These are phyloP conservation scores for Argyra leucocephala DNA, from an alignment of 2,888 invertebrate genomes.

Conservation along the genomic window DNA sequence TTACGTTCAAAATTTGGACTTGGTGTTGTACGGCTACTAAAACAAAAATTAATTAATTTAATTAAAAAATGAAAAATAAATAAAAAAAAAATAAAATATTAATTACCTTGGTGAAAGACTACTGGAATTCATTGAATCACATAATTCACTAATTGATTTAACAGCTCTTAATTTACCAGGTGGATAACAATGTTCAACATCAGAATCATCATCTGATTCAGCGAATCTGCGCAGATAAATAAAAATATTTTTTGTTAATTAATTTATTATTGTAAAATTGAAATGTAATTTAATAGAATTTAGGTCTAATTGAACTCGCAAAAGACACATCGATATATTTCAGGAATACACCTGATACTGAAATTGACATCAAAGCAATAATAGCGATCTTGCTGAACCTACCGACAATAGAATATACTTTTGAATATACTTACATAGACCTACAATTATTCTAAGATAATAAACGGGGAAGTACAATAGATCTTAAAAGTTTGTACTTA, in stretches of 20 bases:
- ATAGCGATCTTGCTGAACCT: too few relatives aligned
- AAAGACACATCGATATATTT: too few relatives aligned
- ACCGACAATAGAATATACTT: too few relatives aligned
- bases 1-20: conserved; percentile 31
- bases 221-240: conserved; percentile 26
- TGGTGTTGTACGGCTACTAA: conserved; percentile 28
- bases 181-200: conserved; percentile 52
- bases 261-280: conserved; percentile 1
- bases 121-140: conserved; percentile 46
- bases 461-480: too few relatives aligned
- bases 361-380: too few relatives aligned
- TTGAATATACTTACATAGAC: too few relatives aligned
- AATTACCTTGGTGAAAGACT: conserved; percentile 30
- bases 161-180: conserved; percentile 56
- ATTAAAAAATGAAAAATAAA: not conserved
- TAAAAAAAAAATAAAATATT: not conserved
- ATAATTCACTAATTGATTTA: conserved; percentile 58
- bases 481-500: too few relatives aligned
- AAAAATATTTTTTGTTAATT: conserved; percentile 10
- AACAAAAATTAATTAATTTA: not conserved
- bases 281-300: conserved; percentile 2
- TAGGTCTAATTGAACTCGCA: too few relatives aligned
- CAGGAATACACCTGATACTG: too few relatives aligned
- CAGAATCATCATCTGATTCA: conserved; percentile 51
- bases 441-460: too few relatives aligned